Evolutionary conservation across 2,113 vertebrate genomes (phyloP).

Genomic region (Prochilodus magdalenae): DNA sequence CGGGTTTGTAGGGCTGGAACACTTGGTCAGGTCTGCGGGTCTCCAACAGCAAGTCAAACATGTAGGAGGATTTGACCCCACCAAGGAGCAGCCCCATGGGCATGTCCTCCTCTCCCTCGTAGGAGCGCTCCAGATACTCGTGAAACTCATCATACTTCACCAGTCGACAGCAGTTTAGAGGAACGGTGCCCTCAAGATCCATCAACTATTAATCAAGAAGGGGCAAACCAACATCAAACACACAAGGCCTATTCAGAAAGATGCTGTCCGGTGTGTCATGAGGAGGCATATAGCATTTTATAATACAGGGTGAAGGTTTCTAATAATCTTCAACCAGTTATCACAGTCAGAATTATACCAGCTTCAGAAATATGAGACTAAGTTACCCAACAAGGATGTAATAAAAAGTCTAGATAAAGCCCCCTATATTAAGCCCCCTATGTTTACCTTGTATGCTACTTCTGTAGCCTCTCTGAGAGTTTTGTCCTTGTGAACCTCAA

Average conservation of each 20-base stretch:
- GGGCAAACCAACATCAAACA: conserved; percentile 19
- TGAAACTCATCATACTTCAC: conserved; percentile 99
- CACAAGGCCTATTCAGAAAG: too few relatives aligned
- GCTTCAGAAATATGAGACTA: too few relatives aligned
- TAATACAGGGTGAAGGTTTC: too few relatives aligned
- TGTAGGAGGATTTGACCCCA: conserved; percentile 97
- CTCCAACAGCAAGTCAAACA: conserved; percentile 97
- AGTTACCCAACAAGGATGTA: background rate
- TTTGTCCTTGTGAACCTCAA: conserved; percentile 98
- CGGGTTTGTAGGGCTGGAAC: conserved; percentile 97
- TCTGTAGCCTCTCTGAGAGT: conserved; percentile 93
- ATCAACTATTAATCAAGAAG: conserved; percentile 78
- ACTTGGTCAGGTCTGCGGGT: conserved; percentile 89
- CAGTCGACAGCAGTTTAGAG: conserved; percentile 92
- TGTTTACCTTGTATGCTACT: conserved; percentile 90
- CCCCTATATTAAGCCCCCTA: background rate
- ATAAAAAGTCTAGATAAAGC: background rate
- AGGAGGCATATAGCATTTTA: too few relatives aligned
- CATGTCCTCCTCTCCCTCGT: conserved; percentile 94
- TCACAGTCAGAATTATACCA: too few relatives aligned
- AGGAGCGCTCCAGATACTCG: conserved; percentile 95
- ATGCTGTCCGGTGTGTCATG: too few relatives aligned
- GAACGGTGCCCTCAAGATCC: conserved; percentile 87
- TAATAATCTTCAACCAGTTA: too few relatives aligned
- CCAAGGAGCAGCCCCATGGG: conserved; percentile 94